These are phyloP conservation scores for Pseudomyrmex pallidus DNA, from an alignment of 1,140 invertebrate species.

Conservation along the genomic window DNA sequence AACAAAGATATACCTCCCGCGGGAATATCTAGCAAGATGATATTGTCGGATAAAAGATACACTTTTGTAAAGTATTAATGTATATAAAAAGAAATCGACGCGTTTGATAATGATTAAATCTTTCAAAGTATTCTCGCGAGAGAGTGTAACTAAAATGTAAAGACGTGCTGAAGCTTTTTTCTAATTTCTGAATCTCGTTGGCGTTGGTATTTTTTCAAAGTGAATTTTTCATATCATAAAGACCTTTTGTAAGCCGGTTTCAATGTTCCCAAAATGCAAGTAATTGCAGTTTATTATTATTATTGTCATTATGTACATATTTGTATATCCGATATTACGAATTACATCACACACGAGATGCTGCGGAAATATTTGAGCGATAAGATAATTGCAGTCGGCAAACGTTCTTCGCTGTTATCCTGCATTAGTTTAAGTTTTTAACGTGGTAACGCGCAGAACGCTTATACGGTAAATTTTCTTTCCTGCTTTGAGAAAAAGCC, in stretches of 20 bases:
- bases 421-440: conserved; percentile 38
- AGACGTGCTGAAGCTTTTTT: background rate
- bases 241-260: background rate
- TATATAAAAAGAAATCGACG: background rate
- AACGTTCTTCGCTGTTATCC: background rate
- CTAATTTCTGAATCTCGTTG: too few relatives aligned
- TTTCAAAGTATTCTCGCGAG: conserved; percentile 5
- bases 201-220: too few relatives aligned
- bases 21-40: background rate
- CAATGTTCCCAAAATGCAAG: background rate
- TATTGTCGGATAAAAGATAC: background rate
- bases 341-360: background rate
- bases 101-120: background rate
- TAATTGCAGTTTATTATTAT: conserved; percentile 2
- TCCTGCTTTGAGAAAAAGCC: conserved; percentile 27
- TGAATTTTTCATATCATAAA: too few relatives aligned
- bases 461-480: conserved; percentile 25
- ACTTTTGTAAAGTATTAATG: background rate
- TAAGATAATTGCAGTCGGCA: conserved; percentile 15
- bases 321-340: background rate
- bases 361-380: conserved; percentile 3
- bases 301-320: conserved; percentile 15
- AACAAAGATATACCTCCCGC: background rate
- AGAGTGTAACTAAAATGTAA: background rate
- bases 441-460: background rate